A percentile compares a stretch with the other conserved stretches of the same genome.
These are phyloP conservation scores for Glomeris marginata DNA, from an alignment of 2,888 invertebrate species.

Conservation along the genomic window DNA sequence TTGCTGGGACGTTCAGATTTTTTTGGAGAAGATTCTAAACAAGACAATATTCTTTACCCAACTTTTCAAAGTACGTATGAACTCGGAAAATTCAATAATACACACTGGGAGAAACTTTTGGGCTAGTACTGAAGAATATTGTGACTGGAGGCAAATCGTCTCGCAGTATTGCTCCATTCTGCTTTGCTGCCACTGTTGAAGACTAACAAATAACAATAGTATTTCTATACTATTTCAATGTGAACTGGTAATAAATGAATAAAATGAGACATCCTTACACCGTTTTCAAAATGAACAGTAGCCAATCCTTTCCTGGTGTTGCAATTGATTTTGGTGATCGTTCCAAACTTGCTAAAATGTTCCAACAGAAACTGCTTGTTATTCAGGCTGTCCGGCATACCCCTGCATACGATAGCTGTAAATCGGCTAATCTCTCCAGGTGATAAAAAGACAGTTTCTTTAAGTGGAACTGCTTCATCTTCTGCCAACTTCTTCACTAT, in stretches of 20 bases:
- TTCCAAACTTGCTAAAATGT: slow-evolving; percentile 48
- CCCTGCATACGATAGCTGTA: slow-evolving; percentile 24
- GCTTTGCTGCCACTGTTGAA: slow-evolving; percentile 26
- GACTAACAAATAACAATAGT: slow-evolving; percentile 20
- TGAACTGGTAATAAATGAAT: neutral
- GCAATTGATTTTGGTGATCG: slow-evolving; percentile 46
- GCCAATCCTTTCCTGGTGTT: slow-evolving; percentile 48
- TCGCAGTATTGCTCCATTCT: slow-evolving; percentile 24
- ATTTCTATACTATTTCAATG: neutral
- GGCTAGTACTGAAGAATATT: slow-evolving; percentile 18
- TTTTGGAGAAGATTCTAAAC: neutral
- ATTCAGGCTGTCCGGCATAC: slow-evolving; percentile 26
- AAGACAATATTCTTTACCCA: neutral
- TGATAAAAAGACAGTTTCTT: neutral
- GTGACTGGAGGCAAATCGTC: slow-evolving; percentile 16
- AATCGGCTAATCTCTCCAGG: slow-evolving; percentile 8
- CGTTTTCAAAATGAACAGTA: slow-evolving; percentile 50
- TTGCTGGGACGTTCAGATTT: too few species aligned
- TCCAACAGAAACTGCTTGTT: slow-evolving; percentile 22
- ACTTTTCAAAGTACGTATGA: neutral
- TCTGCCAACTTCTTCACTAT: too few species aligned
- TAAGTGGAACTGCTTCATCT: too few species aligned
- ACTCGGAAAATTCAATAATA: too few species aligned
- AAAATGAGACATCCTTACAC: slow-evolving; percentile 23
- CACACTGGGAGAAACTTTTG: neutral